Conservation (phyloP, 2,113 vertebrate genomes). For the Urocolius indicus region DNA sequence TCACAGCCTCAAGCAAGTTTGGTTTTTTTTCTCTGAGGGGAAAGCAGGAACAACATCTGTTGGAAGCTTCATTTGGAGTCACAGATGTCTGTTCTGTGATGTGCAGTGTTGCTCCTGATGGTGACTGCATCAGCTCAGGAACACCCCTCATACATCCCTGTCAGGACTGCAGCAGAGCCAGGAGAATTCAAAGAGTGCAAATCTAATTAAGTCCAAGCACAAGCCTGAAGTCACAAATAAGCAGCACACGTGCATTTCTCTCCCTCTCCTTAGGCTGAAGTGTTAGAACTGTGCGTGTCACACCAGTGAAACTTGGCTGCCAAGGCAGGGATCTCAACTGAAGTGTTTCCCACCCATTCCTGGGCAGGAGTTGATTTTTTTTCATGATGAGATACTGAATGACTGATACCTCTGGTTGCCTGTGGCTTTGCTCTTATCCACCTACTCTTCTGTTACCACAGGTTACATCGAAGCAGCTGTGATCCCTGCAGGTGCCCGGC, state of each 20-base stretch:
- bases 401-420: neutral
- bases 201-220: neutral
- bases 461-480: constrained; percentile 95
- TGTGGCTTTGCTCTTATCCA: neutral
- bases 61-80: neutral
- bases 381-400: neutral
- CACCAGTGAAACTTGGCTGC: neutral
- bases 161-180: neutral
- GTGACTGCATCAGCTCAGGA: neutral
- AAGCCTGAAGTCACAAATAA: neutral
- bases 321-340: neutral
- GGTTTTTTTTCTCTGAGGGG: neutral
- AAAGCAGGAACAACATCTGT: neutral
- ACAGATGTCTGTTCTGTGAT: neutral
- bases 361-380: neutral
- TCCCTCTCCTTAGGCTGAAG: neutral
- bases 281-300: neutral
- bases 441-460: constrained; percentile 58
- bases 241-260: neutral
- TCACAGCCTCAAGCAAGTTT: neutral
- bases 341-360: neutral
- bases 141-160: neutral
- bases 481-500: constrained; percentile 92
- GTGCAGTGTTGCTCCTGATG: neutral
- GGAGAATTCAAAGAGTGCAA: neutral